phyloP scores from a whole-genome alignment of 1,140 invertebrate species.

The Agrilus planipennis region DNA sequence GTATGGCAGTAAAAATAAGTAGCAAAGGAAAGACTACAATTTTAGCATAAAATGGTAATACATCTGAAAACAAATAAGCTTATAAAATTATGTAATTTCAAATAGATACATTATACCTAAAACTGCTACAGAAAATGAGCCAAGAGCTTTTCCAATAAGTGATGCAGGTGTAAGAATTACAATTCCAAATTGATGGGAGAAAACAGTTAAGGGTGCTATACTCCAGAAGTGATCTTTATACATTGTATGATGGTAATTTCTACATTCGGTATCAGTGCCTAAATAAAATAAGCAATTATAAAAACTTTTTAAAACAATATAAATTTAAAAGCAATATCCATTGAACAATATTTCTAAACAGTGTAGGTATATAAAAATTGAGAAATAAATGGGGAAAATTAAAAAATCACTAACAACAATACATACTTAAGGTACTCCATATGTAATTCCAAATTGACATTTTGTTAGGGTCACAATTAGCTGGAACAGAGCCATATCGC shows the following conservation, averaged over 20 bases:
- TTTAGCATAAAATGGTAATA: constrained; percentile 9
- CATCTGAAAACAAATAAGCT: constrained; percentile 5
- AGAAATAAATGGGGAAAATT: too few species aligned
- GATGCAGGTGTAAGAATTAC: constrained; percentile 12
- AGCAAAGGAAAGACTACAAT: constrained; percentile 12
- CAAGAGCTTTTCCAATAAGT: constrained; percentile 15
- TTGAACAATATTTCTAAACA: too few species aligned
- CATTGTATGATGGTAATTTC: constrained; percentile 7
- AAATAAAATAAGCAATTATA: neutral
- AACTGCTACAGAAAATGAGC: constrained; percentile 7
- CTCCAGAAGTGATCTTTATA: constrained; percentile 7
- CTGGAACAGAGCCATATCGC: constrained; percentile 4
- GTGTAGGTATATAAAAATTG: constrained; percentile 3
- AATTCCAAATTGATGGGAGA: constrained; percentile 14
- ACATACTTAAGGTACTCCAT: constrained; percentile 4
- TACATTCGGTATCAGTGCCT: constrained; percentile 6
- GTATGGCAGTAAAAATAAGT: constrained; percentile 10
- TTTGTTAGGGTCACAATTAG: constrained; percentile 7
- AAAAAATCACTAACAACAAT: neutral
- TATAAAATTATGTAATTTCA: neutral
- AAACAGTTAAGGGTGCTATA: constrained; percentile 15
- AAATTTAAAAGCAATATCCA: too few species aligned
- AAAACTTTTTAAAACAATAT: neutral
- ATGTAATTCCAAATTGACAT: constrained; percentile 8
- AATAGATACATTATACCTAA: constrained; percentile 9